Conservation (phyloP, 2,888 invertebrate species). For the Erebia epiphron region DNA sequence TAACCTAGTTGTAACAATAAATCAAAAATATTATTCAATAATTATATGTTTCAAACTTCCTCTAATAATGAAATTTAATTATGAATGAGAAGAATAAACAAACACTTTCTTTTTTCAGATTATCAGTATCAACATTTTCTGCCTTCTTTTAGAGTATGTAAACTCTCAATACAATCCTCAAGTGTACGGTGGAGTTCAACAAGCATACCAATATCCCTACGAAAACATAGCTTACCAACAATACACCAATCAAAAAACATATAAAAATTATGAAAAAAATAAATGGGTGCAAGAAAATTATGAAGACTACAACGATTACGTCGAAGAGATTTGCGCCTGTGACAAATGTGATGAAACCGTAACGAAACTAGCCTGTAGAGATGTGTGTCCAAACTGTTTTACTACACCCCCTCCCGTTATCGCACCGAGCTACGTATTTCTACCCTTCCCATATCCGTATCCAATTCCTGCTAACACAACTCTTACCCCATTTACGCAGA, state of each 20-base stretch:
- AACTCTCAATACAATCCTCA: constrained; percentile 29
- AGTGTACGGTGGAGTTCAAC: constrained; percentile 18
- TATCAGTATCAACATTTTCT: constrained; percentile 27
- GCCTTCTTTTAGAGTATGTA: constrained; percentile 23
- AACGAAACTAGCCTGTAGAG: constrained; percentile 37
- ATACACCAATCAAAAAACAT: constrained; percentile 19
- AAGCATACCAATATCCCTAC: constrained; percentile 29
- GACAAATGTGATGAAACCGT: constrained; percentile 36
- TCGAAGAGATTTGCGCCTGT: constrained; percentile 48
- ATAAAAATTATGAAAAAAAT: constrained; percentile 24
- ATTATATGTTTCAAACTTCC: too few species aligned
- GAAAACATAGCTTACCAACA: constrained; percentile 23
- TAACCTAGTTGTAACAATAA: too few species aligned
- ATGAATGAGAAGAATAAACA: background rate
- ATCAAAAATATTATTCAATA: too few species aligned
- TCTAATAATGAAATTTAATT: too few species aligned
- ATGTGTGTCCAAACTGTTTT: constrained; percentile 38
- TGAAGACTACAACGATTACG: constrained; percentile 42
- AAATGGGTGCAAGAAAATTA: constrained; percentile 29
- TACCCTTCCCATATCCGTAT: constrained; percentile 38
- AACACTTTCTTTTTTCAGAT: constrained; percentile 36
- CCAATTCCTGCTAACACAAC: constrained; percentile 24
- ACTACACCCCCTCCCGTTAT: constrained; percentile 21
- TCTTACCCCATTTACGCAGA: constrained; percentile 12
- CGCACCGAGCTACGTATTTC: constrained; percentile 29